phyloP scores from a whole-genome alignment of 1,140 invertebrate genomes.

The Formica exsecta region DNA sequence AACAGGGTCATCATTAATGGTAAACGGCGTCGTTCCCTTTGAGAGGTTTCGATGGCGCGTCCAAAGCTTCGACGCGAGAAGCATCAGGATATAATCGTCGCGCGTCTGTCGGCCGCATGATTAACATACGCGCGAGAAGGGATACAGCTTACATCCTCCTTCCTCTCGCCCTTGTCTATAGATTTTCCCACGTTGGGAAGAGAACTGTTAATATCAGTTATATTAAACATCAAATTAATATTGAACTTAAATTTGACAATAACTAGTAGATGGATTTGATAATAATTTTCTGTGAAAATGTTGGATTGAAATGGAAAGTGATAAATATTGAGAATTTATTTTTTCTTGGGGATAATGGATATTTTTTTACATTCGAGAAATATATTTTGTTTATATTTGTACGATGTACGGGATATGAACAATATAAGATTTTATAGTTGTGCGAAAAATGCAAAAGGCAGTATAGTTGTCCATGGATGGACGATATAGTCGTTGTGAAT shows the following conservation, averaged over 20 bases:
- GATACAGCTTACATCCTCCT: neutral
- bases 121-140: constrained; percentile 51
- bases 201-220: neutral
- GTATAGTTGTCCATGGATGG: neutral
- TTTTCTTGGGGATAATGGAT: neutral
- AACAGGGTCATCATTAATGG: constrained; percentile 80
- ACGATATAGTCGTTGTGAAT: neutral
- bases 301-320: neutral
- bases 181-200: neutral
- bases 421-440: constrained; percentile 1
- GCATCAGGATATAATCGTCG: constrained; percentile 63
- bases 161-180: too few relatives aligned
- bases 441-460: neutral
- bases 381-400: neutral
- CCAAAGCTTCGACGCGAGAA: constrained; percentile 28
- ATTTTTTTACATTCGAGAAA: constrained; percentile 1
- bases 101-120: constrained; percentile 37
- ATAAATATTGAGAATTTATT: neutral
- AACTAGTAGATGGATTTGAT: neutral
- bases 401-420: neutral
- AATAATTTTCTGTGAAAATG: neutral
- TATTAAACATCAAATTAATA: neutral
- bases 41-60: constrained; percentile 68
- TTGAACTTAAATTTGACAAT: neutral
- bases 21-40: constrained; percentile 81